phyloP scores from a whole-genome alignment of 2,113 vertebrate genomes.

The Kryptolebias marmoratus region DNA sequence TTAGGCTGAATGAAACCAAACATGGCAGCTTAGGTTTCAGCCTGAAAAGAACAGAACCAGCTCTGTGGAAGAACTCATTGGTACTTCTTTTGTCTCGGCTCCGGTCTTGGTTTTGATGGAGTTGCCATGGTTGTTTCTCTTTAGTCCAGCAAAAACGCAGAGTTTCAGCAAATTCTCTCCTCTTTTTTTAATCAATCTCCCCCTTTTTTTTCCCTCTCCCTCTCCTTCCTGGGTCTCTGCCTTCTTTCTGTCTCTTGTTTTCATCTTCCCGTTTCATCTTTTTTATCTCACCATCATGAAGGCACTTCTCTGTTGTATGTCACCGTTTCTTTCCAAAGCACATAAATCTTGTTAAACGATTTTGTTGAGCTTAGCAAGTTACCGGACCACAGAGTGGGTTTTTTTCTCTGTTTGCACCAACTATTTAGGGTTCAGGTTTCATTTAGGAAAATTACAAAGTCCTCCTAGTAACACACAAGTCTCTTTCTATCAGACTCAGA shows the following conservation, averaged over 20 bases:
- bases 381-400: neutral
- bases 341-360: slow-evolving; percentile 81
- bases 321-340: slow-evolving; percentile 78
- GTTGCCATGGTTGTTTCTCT: slow-evolving; percentile 96
- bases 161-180: slow-evolving; percentile 83
- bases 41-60: slow-evolving; percentile 84
- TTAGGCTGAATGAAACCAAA: slow-evolving; percentile 29
- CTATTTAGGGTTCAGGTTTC: slow-evolving; percentile 45
- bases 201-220: slow-evolving; percentile 11
- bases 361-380: slow-evolving; percentile 62
- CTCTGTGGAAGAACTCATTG: slow-evolving; percentile 82
- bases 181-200: slow-evolving; percentile 47
- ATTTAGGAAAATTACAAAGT: slow-evolving; percentile 1
- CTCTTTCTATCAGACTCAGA: slow-evolving; percentile 9
- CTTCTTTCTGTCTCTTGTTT: slow-evolving; percentile 19
- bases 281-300: slow-evolving; percentile 74
- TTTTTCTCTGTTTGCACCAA: slow-evolving; percentile 40
- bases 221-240: neutral
- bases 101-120: slow-evolving; percentile 88
- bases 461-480: slow-evolving; percentile 16
- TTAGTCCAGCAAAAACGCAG: slow-evolving; percentile 91
- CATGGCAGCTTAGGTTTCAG: slow-evolving; percentile 68
- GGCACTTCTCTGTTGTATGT: slow-evolving; percentile 80
- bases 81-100: slow-evolving; percentile 93
- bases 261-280: slow-evolving; percentile 66